Percentiles rank a stretch among this genome's conserved stretches.
Evolutionary conservation across 2,797 vertebrate species (phyloP).

Genomic region (Chelonia mydas): DNA sequence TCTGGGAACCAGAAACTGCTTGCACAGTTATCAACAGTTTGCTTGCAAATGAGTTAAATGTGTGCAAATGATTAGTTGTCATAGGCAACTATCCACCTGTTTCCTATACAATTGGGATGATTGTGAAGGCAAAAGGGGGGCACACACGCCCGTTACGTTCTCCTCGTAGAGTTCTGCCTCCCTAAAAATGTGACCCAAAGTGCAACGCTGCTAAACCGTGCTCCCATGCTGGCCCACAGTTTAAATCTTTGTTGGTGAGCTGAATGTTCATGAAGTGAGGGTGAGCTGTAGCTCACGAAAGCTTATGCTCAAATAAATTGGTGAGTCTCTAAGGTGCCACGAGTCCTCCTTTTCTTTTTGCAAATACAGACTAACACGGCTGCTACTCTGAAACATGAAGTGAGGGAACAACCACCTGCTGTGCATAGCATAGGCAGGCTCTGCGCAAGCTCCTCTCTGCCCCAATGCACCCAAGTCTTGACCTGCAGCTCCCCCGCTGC

Average conservation of each 20-base stretch:
- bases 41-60: background rate
- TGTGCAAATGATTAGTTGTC: background rate
- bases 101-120: background rate
- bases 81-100: background rate
- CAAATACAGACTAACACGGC: too few relatives aligned
- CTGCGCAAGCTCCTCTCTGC: background rate
- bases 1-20: background rate
- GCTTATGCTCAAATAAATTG: too few relatives aligned
- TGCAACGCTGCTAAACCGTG: background rate
- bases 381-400: background rate
- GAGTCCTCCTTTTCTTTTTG: too few relatives aligned
- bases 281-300: too few relatives aligned
- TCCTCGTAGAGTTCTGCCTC: background rate
- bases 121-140: background rate
- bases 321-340: too few relatives aligned
- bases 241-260: background rate
- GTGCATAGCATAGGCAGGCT: background rate
- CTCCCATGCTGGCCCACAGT: background rate
- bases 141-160: background rate
- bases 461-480: background rate
- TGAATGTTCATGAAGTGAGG: background rate
- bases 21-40: background rate
- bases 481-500: background rate
- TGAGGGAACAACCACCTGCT: background rate
- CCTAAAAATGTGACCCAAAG: background rate